Base-by-base conservation (phyloP, 2,797 vertebrate genomes). In the Anguilla pacifica region DNA sequence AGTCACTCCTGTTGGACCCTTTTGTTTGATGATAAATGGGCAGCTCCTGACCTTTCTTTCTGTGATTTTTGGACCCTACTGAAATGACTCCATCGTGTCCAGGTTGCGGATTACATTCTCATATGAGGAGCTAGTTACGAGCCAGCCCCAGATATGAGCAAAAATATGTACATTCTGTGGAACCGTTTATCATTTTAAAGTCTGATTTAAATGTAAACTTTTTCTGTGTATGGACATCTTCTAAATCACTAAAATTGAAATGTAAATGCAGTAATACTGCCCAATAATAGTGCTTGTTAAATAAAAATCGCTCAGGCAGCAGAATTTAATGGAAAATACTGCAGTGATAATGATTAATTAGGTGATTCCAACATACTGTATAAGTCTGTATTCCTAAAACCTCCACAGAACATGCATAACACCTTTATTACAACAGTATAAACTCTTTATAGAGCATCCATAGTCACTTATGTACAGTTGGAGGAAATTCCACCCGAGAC, bases 31-130 rank as follows among this genome's bases (percentile, higher is more conserved):
- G 85, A 86, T 57, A 77, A 51, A 86, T 35, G 67, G 4, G 6
- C 64, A 72, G 43, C n/a, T 86, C 67, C 70, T 53, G 85, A 77
- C 31, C 46, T 77, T 74, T 51, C 35, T 31, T 35, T 53, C 85
- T 39, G 49, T 74, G 49, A 10, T 74, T 70, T 31, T 74, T 74
- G 67, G 51, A 35, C 39, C 28, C 85, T 53, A n/a, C 49, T 22
- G 49, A 72, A 13, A 74, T 86, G 61, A 86, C n/a, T 39, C 31
- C 17, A 86, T 49, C 49, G 31, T 67, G n/a, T 25, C 22, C 25
- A 67, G 25, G n/a, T 67, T 67, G 64, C 0, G 19, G 25, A 67
- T 70, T 49, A 67, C 84, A 86, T 64, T 86, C n/a, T 72, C 43
- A 72, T 31, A 53, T 72, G 43, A 31, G 13, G 70, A 11, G 28